phyloP scores from a whole-genome alignment of 1,140 invertebrate genomes.

The Polyergus mexicanus region DNA sequence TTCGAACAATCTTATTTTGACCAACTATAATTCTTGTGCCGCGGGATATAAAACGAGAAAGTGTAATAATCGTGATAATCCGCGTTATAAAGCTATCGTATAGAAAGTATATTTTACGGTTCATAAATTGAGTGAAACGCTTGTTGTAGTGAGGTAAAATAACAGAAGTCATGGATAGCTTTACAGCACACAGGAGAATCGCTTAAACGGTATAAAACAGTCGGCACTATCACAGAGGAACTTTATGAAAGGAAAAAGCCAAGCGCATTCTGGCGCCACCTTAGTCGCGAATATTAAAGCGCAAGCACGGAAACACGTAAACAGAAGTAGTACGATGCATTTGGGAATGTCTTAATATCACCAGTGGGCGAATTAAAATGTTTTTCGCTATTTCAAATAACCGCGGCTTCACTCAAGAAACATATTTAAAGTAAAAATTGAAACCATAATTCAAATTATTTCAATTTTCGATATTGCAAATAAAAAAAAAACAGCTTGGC shows the following conservation, averaged over 20 bases:
- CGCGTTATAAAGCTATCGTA: not conserved
- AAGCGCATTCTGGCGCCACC: not conserved
- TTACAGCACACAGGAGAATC: slow-evolving; percentile 41
- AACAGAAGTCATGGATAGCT: slow-evolving; percentile 34
- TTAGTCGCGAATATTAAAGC: slow-evolving; percentile 50
- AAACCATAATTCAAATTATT: not conserved
- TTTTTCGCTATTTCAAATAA: slow-evolving; percentile 22
- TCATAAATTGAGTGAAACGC: slow-evolving; percentile 32
- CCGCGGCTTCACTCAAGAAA: not conserved
- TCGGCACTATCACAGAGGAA: slow-evolving; percentile 26
- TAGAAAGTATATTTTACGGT: slow-evolving; percentile 38
- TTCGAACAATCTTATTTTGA: not conserved
- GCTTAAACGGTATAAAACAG: slow-evolving; percentile 47
- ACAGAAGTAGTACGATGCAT: slow-evolving; percentile 35
- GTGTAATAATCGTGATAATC: not conserved
- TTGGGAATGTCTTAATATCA: slow-evolving; percentile 50
- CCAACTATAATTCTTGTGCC: not conserved
- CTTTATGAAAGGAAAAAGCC: slow-evolving; percentile 58
- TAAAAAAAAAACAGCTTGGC: not conserved
- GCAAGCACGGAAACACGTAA: slow-evolving; percentile 3
- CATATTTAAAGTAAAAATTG: not conserved
- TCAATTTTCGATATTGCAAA: not conserved
- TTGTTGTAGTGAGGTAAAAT: slow-evolving; percentile 34
- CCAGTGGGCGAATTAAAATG: slow-evolving; percentile 21
- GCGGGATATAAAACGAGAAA: not conserved